Conservation (phyloP, 2,888 invertebrate species). For the Philhelius pedissequus region DNA sequence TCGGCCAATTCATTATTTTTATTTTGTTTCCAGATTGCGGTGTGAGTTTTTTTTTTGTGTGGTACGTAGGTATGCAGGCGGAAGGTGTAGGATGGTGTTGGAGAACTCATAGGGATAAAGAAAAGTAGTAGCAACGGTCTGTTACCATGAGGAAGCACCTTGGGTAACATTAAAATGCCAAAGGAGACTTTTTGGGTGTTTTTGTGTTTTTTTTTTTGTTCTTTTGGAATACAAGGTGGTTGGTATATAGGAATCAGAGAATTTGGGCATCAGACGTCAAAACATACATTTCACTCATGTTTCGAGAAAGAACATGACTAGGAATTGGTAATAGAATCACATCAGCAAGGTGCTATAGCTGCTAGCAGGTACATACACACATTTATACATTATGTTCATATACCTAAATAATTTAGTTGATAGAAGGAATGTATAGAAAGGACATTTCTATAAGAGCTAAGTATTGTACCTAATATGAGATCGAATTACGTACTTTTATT, state of each 20-base stretch:
- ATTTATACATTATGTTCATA: too few relatives aligned
- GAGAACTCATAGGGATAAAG: background rate
- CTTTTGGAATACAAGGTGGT: background rate
- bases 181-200: slow-evolving; percentile 51
- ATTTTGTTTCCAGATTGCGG: slow-evolving; percentile 43
- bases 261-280: slow-evolving; percentile 37
- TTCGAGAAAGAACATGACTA: slow-evolving; percentile 39
- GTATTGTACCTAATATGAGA: too few relatives aligned
- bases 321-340: slow-evolving; percentile 9
- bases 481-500: too few relatives aligned
- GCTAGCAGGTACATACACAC: background rate
- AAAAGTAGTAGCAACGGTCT: slow-evolving; percentile 54
- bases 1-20: slow-evolving; percentile 68
- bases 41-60: slow-evolving; percentile 1
- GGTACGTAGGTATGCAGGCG: too few relatives aligned
- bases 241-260: background rate
- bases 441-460: too few relatives aligned
- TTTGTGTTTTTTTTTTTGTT: slow-evolving; percentile 3
- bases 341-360: background rate
- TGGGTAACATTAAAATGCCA: slow-evolving; percentile 67
- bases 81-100: background rate
- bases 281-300: slow-evolving; percentile 55
- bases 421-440: too few relatives aligned
- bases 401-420: too few relatives aligned
- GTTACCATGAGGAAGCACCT: slow-evolving; percentile 67